phyloP scores from a whole-genome alignment of 2,888 invertebrate species.

The Pristionchus japonicus region DNA sequence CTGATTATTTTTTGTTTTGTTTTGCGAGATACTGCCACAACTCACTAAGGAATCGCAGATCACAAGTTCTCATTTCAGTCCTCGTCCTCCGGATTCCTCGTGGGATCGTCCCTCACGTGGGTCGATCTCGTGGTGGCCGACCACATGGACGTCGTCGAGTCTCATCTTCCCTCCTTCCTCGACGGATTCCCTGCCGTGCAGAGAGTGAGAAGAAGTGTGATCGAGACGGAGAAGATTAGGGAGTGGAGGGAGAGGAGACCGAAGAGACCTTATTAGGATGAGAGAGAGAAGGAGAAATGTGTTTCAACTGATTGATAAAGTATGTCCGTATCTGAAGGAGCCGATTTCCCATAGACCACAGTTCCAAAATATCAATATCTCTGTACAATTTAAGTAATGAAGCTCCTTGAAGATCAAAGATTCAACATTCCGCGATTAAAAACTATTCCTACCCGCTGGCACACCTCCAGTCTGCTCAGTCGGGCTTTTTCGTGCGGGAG shows the following conservation, averaged over 20 bases:
- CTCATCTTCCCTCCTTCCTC: background rate
- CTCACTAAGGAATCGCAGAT: too few species aligned
- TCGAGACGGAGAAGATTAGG: background rate
- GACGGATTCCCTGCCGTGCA: background rate
- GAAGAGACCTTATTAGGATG: background rate
- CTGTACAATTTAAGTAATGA: too few species aligned
- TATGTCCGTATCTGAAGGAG: background rate
- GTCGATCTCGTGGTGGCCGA: background rate
- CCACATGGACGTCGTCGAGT: background rate
- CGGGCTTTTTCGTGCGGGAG: too few species aligned
- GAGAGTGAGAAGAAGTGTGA: constrained; percentile 1
- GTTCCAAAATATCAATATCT: background rate
- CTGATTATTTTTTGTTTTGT: too few species aligned
- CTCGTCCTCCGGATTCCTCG: background rate
- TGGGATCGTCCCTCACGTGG: background rate
- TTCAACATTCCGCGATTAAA: too few species aligned
- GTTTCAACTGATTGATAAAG: background rate
- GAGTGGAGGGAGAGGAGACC: constrained; percentile 1
- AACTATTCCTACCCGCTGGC: too few species aligned
- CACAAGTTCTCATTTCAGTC: background rate
- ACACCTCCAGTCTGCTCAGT: too few species aligned
- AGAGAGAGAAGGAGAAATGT: background rate
- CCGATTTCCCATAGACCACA: background rate
- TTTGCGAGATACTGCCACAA: too few species aligned
- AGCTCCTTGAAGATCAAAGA: too few species aligned